Evolutionary conservation across 1,140 invertebrate genomes (phyloP), one percentile per base, ranked within the genome.

Genomic region (Drosophila dunni): DNA sequence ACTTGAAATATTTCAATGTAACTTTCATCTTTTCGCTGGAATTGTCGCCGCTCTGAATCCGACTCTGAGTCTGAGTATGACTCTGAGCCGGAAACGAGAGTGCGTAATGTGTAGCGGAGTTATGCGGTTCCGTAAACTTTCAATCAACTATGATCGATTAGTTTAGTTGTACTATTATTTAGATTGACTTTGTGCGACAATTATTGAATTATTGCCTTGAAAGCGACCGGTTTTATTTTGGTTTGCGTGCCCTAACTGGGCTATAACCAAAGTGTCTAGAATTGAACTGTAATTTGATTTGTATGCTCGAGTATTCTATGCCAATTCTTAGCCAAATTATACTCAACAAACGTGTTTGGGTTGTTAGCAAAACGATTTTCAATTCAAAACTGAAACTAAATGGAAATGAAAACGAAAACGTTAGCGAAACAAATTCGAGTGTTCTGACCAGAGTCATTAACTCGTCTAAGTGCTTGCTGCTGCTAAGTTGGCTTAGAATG

Each of bases 381-480:
- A 46, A 66, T 33, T 48, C 36, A 40, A 53, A 29, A 67, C 58
- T 24, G 44, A 34, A 56, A 51, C 48, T 51, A 50, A 53, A 45
- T 38, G 11, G 29, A 64, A 63, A 36, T 63, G 24, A 61, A 61
- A 48, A 57, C 34, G 24, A 61, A 61, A 48, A 57, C 34, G 60
- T 57, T 76, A 62, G 69, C 69, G 74, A 74, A 61, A 51, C 67
- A 58, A 74, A 53, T 81, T 75, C 71, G 74, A 82, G 76, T 75
- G 72, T 83, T 86, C 83, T 88, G 79, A 76, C 77, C 83, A 83
- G 69, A 86, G 83, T 83, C 76, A 86, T 86, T 86, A 86, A 74
- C 44, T 69, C 73, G 78, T 70, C 66, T 74, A 46, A 76, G 57
- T 78, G 67, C 66, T 71, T 5, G 24, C 24, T 29, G 24, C 34